These are phyloP conservation scores for Genyomyrus donnyi DNA, from an alignment of 2,113 vertebrate genomes.

Conservation along the genomic window DNA sequence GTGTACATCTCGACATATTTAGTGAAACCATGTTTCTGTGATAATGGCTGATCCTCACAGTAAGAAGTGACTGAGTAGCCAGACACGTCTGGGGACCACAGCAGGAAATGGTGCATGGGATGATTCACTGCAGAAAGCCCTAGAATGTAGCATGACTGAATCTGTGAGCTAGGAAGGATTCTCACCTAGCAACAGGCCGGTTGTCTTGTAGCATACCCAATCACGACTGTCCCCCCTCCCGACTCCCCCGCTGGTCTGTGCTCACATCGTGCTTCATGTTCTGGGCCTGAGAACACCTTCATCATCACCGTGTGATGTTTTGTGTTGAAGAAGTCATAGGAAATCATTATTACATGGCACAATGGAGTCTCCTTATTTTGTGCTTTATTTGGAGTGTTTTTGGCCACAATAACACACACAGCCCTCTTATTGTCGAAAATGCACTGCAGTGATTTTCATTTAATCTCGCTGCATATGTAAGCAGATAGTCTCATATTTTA, in stretches of 20 bases:
- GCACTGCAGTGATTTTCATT: neutral
- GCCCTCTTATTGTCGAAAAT: neutral
- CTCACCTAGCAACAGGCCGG: neutral
- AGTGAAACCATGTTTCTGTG: conserved; percentile 15
- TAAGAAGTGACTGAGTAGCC: conserved; percentile 11
- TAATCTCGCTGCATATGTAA: neutral
- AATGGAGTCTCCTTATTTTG: neutral
- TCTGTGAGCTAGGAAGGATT: conserved; percentile 16
- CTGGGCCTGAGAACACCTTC: neutral
- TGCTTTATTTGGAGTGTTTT: neutral
- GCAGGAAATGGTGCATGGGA: conserved; percentile 11
- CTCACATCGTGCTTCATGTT: neutral
- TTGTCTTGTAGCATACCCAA: neutral
- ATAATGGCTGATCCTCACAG: conserved; percentile 11
- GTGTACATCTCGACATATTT: neutral
- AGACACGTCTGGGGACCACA: conserved; percentile 19
- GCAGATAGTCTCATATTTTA: too few species aligned
- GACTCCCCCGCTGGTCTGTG: neutral
- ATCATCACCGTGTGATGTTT: neutral
- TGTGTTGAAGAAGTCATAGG: neutral
- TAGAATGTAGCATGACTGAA: neutral
- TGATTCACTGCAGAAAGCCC: conserved; percentile 44
- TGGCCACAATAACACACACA: neutral
- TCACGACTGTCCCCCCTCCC: neutral
- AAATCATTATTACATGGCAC: neutral